Evolutionary conservation across 2,113 vertebrate genomes (phyloP), one percentile per base, ranked within the genome.

Genomic region (Oreochromis spilurus): DNA sequence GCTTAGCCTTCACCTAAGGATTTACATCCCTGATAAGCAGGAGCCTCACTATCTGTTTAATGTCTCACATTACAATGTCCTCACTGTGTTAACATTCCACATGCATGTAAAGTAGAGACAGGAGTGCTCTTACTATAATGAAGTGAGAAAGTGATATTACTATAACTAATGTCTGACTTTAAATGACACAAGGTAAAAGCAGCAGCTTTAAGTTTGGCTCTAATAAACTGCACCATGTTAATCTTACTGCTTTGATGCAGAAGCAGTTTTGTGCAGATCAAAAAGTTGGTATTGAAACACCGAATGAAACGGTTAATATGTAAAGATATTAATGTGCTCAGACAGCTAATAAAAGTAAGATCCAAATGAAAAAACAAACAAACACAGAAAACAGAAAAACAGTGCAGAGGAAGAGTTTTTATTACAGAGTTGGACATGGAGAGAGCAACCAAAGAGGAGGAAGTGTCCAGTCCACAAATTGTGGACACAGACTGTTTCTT

Each of bases 391-490:
- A 4, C 17, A 53, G 4, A 26, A 43, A 72, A 26, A 48, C 43
- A 12, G 43, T 19, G 14, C 40, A 48, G 70, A 75, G 70, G 70
- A 75, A 29, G 14, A 29, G 70, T 3, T 48, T 75, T 75, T 75
- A 75, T 48, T 48, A 48, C 14, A 75, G 43, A 96, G 91, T 92
- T 95, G 0, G 91, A 95, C 60, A 90, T 97, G 95, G 95, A 96
- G 90, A 93, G 93, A 78, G 95, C 93, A 36, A 62, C 48, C 36
- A 87, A 80, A 43, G 40, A 75, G 5, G 70, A 81, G 19, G 34
- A 72, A 16, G 67, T 17, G 21, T 45, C 13, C 38, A 45, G 1
- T 29, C 38, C 24, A 29, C 67, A 29, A 48, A 48, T 36, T n/a
- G 58, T 36, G 36, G 31, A 36, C 58, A 62, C 3, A 19, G 16